A percentile compares a stretch with the other conserved stretches of the same genome.
Conservation (phyloP, 2,113 vertebrate genomes). For the Theristicus caerulescens region DNA sequence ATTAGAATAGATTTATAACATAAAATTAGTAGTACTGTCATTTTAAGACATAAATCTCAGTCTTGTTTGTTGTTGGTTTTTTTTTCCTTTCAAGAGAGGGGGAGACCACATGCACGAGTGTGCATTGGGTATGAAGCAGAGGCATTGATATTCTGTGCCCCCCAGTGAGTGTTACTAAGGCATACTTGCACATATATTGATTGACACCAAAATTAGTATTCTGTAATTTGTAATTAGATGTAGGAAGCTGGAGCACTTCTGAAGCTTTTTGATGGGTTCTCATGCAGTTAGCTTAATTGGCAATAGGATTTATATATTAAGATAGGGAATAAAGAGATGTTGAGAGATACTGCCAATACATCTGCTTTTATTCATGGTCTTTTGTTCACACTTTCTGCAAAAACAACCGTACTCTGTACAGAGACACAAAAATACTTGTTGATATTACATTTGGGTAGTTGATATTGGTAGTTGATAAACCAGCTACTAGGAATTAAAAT, state of each 20-base stretch:
- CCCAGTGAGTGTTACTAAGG: background rate
- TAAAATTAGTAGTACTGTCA: background rate
- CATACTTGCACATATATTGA: slow-evolving; percentile 57
- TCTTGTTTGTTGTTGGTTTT: accelerated
- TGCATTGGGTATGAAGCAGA: background rate
- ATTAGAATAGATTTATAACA: background rate
- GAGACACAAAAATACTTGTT: background rate
- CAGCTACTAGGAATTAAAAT: too few relatives aligned
- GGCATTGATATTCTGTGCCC: slow-evolving; percentile 43
- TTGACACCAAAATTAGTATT: slow-evolving; percentile 66
- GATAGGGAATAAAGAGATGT: background rate
- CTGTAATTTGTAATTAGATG: slow-evolving; percentile 66
- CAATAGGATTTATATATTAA: slow-evolving; percentile 35
- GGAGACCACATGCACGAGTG: background rate
- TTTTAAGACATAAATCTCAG: background rate
- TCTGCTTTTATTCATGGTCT: background rate
- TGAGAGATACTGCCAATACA: background rate
- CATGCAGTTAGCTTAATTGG: slow-evolving; percentile 42
- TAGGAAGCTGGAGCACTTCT: slow-evolving; percentile 64
- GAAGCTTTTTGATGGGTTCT: slow-evolving; percentile 60
- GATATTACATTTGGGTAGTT: too few relatives aligned
- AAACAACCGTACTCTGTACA: background rate
- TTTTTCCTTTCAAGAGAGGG: background rate
- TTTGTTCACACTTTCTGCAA: background rate
- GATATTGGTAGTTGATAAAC: too few relatives aligned